Base-by-base conservation (phyloP, 2,797 vertebrate genomes). In the Gymnopithys bicolor region DNA sequence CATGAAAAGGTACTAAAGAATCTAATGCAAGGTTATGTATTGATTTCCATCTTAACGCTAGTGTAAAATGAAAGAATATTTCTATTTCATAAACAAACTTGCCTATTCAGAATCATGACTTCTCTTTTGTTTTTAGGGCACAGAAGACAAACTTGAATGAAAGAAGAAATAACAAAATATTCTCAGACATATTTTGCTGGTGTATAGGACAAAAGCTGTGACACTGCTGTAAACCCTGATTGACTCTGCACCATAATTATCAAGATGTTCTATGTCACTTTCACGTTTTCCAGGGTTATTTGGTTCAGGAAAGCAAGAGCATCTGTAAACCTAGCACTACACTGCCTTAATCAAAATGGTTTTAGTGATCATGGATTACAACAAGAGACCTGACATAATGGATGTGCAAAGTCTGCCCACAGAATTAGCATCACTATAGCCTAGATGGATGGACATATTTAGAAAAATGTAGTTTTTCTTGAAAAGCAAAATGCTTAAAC, bases 401-500 rank as follows among this genome's bases (percentile, higher is more conserved):
- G 92, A 90, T 82, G 75, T 81, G 80, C 78, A 94, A 96, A 93
- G 64, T 88, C 63, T 84, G 85, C 73, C 81, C 93, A 45, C 68
- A 95, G 93, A 96, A 97, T 94, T 94, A 95, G 83, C 76, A 95
- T 85, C 33, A 76, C 66, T 91, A 75, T 75, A 93, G 79, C 77
- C 67, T 92, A 63, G 81, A 83, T 41, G 35, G 84, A 89, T 37
- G 35, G 85, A 91, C 1, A 3, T 64, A 94, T 92, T 97, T 89
- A 95, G 85, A 93, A 94, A 94, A 93, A 87, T 3, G 25, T 37
- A 77, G 69, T 55, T 90, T 93, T 93, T 94, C 93, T 84, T 90
- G 64, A 87, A 93, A 59, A 88, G 67, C 60, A 78, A 58, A 93
- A 97, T 87, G 71, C 49, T 89, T 85, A 33, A 94, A 70, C 58